These are phyloP conservation scores for Agelastica alni DNA, from an alignment of 2,888 invertebrate species.

Conservation along the genomic window DNA sequence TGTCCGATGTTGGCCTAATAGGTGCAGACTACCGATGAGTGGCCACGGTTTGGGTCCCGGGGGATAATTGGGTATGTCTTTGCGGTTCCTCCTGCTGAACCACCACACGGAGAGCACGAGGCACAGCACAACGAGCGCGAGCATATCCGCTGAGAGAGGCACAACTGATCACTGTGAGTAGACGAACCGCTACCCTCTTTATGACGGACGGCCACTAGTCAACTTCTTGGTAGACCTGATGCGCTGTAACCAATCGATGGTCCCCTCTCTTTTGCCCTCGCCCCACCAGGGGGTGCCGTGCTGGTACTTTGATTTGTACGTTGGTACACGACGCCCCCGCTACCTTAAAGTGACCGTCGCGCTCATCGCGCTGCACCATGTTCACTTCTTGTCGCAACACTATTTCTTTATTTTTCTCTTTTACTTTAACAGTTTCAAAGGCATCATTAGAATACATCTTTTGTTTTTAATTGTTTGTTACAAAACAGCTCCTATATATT, in stretches of 20 bases:
- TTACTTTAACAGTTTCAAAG: too few species aligned
- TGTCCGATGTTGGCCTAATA: conserved; percentile 65
- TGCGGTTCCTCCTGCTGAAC: conserved; percentile 37
- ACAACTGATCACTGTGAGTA: conserved; percentile 51
- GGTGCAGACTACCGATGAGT: conserved; percentile 72
- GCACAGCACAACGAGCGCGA: conserved; percentile 51
- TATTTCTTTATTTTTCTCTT: neutral
- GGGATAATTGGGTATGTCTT: conserved; percentile 51
- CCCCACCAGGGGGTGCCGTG: conserved; percentile 53
- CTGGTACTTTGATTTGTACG: conserved; percentile 44
- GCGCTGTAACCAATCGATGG: conserved; percentile 50
- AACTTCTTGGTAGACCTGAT: conserved; percentile 45
- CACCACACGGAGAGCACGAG: conserved; percentile 52
- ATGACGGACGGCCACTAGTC: conserved; percentile 43
- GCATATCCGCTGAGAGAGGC: conserved; percentile 49
- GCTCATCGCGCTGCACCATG: neutral
- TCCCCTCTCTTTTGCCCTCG: conserved; percentile 46
- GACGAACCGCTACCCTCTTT: conserved; percentile 55
- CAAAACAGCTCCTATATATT: too few species aligned
- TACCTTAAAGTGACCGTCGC: conserved; percentile 18
- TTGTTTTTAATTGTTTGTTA: too few species aligned
- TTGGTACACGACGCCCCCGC: conserved; percentile 49
- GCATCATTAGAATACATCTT: too few species aligned
- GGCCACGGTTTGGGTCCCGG: conserved; percentile 73
- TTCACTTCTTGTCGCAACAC: neutral